Evolutionary conservation across 2,888 invertebrate species (phyloP).

Genomic region (Cheilosia scutellata): DNA sequence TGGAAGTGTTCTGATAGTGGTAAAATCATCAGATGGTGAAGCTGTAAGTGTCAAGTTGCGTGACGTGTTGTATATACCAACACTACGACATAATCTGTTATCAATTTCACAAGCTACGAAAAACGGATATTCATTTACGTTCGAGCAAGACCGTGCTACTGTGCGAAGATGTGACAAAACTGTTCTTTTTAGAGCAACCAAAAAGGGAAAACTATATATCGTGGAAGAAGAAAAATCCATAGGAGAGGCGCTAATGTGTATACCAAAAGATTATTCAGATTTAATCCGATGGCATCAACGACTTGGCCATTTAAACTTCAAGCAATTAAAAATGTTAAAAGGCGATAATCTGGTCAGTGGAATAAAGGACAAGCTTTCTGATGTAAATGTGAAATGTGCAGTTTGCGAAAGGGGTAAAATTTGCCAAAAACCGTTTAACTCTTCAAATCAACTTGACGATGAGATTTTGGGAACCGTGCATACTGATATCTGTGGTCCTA

Average conservation of each 20-base stretch:
- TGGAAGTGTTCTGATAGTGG: conserved; percentile 8
- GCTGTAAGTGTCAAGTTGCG: neutral
- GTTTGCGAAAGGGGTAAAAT: conserved; percentile 16
- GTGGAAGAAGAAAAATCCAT: neutral
- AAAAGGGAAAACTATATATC: neutral
- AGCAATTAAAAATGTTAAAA: neutral
- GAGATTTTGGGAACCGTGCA: conserved; percentile 16
- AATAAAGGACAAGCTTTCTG: conserved; percentile 3
- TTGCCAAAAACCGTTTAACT: conserved; percentile 14
- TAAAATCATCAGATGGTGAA: neutral
- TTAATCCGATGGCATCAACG: conserved; percentile 33
- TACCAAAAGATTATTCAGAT: neutral
- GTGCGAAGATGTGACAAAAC: neutral
- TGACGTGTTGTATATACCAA: conserved; percentile 25
- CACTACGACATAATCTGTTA: conserved; percentile 27
- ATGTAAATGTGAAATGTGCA: conserved; percentile 4
- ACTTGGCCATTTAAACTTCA: conserved; percentile 36
- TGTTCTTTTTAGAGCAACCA: conserved; percentile 13
- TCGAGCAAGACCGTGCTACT: neutral
- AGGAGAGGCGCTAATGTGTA: neutral
- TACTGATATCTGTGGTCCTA: conserved; percentile 39
- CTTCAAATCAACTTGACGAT: neutral
- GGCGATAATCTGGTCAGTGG: conserved; percentile 5
- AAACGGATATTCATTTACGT: conserved; percentile 32
- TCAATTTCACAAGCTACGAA: conserved; percentile 38